phyloP scores from a whole-genome alignment of 2,113 vertebrate species.

The Rhinolophus ferrumequinum region DNA sequence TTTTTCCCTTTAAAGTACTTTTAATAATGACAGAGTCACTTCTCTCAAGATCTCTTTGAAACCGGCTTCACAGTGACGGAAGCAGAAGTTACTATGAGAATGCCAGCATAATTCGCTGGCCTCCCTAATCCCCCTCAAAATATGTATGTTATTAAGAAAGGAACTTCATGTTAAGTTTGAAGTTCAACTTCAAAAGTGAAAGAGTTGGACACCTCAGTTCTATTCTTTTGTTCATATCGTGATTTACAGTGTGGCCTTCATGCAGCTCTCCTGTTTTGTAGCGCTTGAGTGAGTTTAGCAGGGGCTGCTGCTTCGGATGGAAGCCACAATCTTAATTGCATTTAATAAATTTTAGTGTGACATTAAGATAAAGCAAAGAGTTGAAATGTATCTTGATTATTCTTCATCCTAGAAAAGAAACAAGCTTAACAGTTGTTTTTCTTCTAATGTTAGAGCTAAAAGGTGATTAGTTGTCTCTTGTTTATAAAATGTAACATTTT shows the following conservation, averaged over 20 bases:
- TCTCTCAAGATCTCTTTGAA: slow-evolving; percentile 63
- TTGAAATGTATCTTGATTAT: background rate
- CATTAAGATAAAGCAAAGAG: background rate
- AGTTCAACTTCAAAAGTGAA: background rate
- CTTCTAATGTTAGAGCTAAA: slow-evolving; percentile 18
- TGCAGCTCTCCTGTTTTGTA: background rate
- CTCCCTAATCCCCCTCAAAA: background rate
- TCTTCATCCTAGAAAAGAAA: background rate
- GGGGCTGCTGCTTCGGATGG: background rate
- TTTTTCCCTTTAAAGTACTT: slow-evolving; percentile 64
- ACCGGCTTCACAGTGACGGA: background rate
- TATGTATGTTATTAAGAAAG: background rate
- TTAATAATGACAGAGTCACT: slow-evolving; percentile 57
- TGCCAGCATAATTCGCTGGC: background rate
- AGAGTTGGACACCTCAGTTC: background rate
- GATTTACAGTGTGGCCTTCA: background rate
- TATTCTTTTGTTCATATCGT: background rate
- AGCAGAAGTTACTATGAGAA: background rate
- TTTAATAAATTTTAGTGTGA: background rate
- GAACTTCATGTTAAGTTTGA: background rate
- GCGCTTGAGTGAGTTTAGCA: background rate
- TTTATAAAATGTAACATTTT: background rate
- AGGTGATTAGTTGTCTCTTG: background rate
- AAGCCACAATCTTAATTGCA: background rate
- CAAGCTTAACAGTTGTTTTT: background rate